Evolutionary conservation across 2,113 vertebrate genomes (phyloP), one percentile per base, ranked within the genome.

Genomic region (Sciurus niger): DNA sequence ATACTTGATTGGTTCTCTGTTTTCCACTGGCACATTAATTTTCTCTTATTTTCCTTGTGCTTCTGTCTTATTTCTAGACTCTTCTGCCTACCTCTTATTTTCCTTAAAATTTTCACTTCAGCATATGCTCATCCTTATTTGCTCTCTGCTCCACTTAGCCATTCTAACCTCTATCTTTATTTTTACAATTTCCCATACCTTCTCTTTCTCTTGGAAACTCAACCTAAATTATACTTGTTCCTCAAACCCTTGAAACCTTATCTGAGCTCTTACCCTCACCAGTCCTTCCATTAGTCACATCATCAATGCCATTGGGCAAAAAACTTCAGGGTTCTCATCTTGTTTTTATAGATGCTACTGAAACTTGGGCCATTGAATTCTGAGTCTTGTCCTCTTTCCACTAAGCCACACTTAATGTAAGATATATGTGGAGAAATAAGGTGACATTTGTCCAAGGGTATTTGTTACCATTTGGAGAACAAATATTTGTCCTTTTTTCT

Each of bases 121-220:
- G 18, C 55, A 34, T 76, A 24, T 48, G 68, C 63, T 82, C 43
- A 55, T 60, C 28, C 28, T 0, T 46, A 17, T 48, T 80, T 65
- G 17, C 20, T 32, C 2, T 91, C 16, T 4, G 53, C 24, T 34
- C 34, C 32, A 17, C 22, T 48, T 84, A 3, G 63, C 46, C 63
- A 16, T 30, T 87, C 83, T 77, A 9, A 53, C 48, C 20, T 63
- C 60, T 63, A 4, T 25, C 90, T 48, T 43, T 76, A 28, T 88
- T 84, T 58, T 32, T 78, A 43, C 70, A n/a, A 11, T 70, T 60
- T 65, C 34, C 37, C 43, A 48, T 10, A 28, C n/a, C 9, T 79
- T 79, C 20, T 55, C 58, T 95, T 79, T 90, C 22, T 90, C 76
- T 67, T 93, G 51, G n/a, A 34, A 84, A 76, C 22, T 70, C 67